Evolutionary conservation across 1,140 invertebrate species (phyloP), one percentile per base, ranked within the genome.

Genomic region (Drosophila nasuta): DNA sequence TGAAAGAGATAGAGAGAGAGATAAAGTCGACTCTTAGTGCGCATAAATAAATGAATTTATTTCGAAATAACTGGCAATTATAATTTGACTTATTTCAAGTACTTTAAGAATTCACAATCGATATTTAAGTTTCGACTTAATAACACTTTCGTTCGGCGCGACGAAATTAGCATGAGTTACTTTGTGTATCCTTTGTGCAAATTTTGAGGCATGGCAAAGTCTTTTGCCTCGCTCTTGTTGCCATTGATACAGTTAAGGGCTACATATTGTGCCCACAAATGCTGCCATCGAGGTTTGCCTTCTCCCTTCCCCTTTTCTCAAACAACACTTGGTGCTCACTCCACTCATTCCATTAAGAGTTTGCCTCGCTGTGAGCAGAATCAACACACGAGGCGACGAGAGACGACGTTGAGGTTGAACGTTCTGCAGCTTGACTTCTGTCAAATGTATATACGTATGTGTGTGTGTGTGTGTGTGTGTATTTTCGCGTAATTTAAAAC

Each of bases 401-500:
- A 28, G 48, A 13, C 15, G 35, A 13, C 28, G 38, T 48, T 48
- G 17, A 57, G 69, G 20, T 64, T 71, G 67, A 71, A 45, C 46
- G 43, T 60, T 46, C 54, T 63, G 30, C 51, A 75, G 30, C 33
- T 38, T 52, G 68, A 43, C 46, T 72, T 65, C 54, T 73, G 57
- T 56, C 56, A 71, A 33, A n/a, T 46, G 11, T 69, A 17, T 72
- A 54, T 60, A 46, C 58, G 45, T 72, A 49, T 62, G 25, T 59
- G 51, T 45, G 35, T 68, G 71, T 73, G 56, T 75, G 49, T 67
- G 56, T 75, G 78, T 64, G 56, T 67, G 75, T 80, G 60, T 66
- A 72, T 79, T 81, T 79, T 88, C 79, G 77, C 82, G 83, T 89
- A 89, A 89, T 89, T 89, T 85, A 89, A 89, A 89, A 89, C 85